Conservation (phyloP, 2,113 vertebrate species). For the Apteryx mantelli region DNA sequence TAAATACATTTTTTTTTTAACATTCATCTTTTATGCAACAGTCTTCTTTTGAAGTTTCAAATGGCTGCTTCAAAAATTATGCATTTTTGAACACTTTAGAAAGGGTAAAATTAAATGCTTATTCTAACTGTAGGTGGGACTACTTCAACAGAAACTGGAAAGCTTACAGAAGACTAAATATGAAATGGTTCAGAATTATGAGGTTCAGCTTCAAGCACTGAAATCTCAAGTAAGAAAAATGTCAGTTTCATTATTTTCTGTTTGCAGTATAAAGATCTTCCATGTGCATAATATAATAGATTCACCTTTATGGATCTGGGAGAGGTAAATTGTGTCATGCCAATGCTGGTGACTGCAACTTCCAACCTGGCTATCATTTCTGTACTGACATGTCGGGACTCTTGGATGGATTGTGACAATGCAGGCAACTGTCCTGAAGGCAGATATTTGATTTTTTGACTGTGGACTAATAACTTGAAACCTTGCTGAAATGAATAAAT, state of each 20-base stretch:
- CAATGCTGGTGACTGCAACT: neutral
- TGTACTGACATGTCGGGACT: neutral
- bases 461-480: neutral
- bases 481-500: neutral
- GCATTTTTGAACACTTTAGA: neutral
- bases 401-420: neutral
- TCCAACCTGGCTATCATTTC: neutral
- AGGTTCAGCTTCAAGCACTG: constrained; percentile 76
- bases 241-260: constrained; percentile 3
- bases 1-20: neutral
- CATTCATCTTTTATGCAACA: neutral
- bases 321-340: neutral
- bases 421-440: neutral
- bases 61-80: neutral
- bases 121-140: constrained; percentile 75
- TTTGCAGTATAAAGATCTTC: neutral
- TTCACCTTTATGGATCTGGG: neutral
- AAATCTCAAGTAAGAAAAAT: constrained; percentile 79
- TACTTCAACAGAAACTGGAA: constrained; percentile 79
- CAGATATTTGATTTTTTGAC: neutral
- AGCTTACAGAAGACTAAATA: constrained; percentile 75
- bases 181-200: constrained; percentile 76
- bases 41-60: constrained; percentile 11
- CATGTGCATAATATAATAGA: neutral
- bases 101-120: constrained; percentile 30